Conservation (phyloP, 1,140 invertebrate genomes). For the Bombus haemorrhoidalis region DNA sequence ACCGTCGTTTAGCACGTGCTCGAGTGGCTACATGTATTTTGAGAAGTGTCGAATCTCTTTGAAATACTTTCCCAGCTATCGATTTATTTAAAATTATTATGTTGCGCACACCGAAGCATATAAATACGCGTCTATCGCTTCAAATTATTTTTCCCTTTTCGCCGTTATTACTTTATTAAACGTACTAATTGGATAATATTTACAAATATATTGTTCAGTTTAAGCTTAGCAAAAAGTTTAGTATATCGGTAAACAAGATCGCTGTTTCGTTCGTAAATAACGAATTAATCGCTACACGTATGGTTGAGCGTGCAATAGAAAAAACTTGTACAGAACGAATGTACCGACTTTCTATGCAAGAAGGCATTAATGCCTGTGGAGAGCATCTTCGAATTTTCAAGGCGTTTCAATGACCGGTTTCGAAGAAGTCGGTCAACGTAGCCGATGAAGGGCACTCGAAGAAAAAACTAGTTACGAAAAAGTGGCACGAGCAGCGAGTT, state of each 20-base stretch:
- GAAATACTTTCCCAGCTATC: neutral
- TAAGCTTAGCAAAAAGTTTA: no score
- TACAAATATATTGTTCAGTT: neutral
- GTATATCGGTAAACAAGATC: neutral
- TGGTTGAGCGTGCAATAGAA: neutral
- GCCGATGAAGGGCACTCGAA: constrained; percentile 26
- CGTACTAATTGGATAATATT: no score
- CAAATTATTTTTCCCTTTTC: no score
- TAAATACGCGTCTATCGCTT: neutral
- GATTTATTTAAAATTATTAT: neutral
- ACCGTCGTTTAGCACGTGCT: constrained; percentile 33
- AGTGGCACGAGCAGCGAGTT: constrained; percentile 45
- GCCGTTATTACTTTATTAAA: no score
- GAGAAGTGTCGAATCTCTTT: constrained; percentile 16
- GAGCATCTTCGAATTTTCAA: constrained; percentile 42
- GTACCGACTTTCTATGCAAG: neutral
- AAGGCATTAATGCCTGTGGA: neutral
- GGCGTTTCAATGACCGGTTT: constrained; percentile 31
- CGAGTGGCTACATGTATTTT: constrained; percentile 29
- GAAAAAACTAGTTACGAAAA: constrained; percentile 45
- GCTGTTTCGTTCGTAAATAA: neutral
- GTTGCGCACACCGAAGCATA: neutral
- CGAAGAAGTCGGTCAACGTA: constrained; percentile 41
- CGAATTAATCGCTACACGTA: neutral
- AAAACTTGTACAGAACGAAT: neutral